Evolutionary conservation across 2,797 vertebrate species (phyloP).

Genomic region (Xyrichtys novacula): DNA sequence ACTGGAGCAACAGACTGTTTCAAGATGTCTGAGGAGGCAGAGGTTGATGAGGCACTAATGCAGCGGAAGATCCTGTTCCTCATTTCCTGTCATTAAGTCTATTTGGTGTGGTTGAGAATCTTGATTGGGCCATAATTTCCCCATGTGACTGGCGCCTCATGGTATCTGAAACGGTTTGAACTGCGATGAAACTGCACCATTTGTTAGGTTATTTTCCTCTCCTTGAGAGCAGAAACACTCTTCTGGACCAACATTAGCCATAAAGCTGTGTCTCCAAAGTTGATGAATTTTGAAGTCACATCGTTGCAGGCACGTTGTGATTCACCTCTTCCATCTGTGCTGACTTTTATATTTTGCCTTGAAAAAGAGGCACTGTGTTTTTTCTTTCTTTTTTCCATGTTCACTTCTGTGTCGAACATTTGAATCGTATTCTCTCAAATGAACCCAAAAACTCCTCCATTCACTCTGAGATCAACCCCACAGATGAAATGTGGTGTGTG

Average conservation of each 20-base stretch:
- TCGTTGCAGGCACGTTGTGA: background rate
- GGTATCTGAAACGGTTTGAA: slow-evolving; percentile 11
- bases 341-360: slow-evolving; percentile 31
- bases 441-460: background rate
- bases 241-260: background rate
- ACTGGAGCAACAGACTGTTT: background rate
- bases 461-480: slow-evolving; percentile 12
- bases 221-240: background rate
- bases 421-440: slow-evolving; percentile 26
- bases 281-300: slow-evolving; percentile 8
- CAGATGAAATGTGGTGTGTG: slow-evolving; percentile 13
- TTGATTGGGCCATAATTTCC: slow-evolving; percentile 59
- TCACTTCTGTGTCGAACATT: slow-evolving; percentile 14
- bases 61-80: slow-evolving; percentile 45
- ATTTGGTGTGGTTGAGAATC: slow-evolving; percentile 16
- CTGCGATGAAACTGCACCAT: background rate
- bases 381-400: slow-evolving; percentile 28
- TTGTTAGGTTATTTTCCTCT: background rate
- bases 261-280: slow-evolving; percentile 2
- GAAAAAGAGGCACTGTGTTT: background rate
- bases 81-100: slow-evolving; percentile 66
- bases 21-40: background rate
- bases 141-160: slow-evolving; percentile 14
- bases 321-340: slow-evolving; percentile 64
- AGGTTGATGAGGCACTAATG: slow-evolving; percentile 22